Conservation (phyloP, 2,797 vertebrate species). For the Carcharodon carcharias region DNA sequence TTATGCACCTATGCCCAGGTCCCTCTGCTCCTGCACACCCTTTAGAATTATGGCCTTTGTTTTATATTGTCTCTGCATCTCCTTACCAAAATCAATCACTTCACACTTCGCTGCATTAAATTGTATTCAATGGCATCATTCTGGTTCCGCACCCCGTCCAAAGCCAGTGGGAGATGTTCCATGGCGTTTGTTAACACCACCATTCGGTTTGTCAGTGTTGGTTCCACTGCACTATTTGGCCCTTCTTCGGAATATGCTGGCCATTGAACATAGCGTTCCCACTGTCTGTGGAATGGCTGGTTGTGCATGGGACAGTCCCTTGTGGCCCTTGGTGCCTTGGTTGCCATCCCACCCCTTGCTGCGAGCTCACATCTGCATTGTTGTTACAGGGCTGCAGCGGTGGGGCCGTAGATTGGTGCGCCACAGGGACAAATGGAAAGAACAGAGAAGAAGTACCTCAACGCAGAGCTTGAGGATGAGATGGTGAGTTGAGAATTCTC, state of each 20-base stretch:
- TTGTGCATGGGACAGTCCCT: not conserved
- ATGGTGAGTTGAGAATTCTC: slow-evolving; percentile 34
- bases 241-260: not conserved
- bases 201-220: too few species aligned
- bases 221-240: too few species aligned
- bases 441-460: slow-evolving; percentile 39
- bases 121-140: not conserved
- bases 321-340: not conserved
- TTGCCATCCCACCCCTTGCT: not conserved
- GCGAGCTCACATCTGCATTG: not conserved
- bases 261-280: too few species aligned
- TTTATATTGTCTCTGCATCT: too few species aligned
- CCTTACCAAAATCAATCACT: too few species aligned
- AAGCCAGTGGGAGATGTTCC: too few species aligned
- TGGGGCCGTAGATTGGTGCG: slow-evolving; percentile 41
- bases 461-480: slow-evolving; percentile 41
- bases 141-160: not conserved
- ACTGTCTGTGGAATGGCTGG: not conserved
- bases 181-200: too few species aligned
- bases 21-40: too few species aligned
- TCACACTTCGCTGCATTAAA: too few species aligned
- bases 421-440: slow-evolving; percentile 41
- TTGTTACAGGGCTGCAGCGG: slow-evolving; percentile 38
- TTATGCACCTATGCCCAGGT: too few species aligned
- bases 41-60: too few species aligned